A percentile compares a stretch with the other conserved stretches of the same genome.
Conservation (phyloP, 2,113 vertebrate species). For the Pterocles burchelli region DNA sequence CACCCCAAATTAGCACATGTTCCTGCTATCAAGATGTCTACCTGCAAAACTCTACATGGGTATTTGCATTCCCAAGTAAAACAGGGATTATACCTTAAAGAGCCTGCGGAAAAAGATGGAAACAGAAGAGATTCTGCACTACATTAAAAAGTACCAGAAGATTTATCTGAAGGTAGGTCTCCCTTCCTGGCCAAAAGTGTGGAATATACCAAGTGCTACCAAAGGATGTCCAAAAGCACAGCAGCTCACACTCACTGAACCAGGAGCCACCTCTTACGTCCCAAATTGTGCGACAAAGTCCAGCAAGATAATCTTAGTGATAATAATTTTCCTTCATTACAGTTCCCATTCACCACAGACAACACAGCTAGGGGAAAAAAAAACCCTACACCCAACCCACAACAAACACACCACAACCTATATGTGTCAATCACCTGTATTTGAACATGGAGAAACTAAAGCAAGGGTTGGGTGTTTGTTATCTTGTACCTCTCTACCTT, state of each 20-base stretch:
- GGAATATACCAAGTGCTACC: neutral
- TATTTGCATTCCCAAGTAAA: neutral
- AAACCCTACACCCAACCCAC: no score
- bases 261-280: neutral
- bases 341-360: neutral
- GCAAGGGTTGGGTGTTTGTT: neutral
- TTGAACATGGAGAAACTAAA: neutral
- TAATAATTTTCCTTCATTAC: neutral
- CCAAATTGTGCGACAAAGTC: neutral
- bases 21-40: neutral
- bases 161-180: neutral
- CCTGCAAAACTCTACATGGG: neutral
- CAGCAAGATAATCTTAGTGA: neutral
- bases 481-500: neutral
- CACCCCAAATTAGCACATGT: neutral
- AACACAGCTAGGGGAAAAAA: neutral
- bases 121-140: neutral
- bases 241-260: rapidly evolving
- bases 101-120: neutral
- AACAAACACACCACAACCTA: neutral
- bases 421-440: neutral
- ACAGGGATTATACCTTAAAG: neutral
- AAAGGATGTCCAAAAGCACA: neutral
- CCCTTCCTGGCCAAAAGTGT: neutral
- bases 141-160: neutral